Base-by-base conservation (phyloP, 2,113 vertebrate species). In the Anhinga rufa region DNA sequence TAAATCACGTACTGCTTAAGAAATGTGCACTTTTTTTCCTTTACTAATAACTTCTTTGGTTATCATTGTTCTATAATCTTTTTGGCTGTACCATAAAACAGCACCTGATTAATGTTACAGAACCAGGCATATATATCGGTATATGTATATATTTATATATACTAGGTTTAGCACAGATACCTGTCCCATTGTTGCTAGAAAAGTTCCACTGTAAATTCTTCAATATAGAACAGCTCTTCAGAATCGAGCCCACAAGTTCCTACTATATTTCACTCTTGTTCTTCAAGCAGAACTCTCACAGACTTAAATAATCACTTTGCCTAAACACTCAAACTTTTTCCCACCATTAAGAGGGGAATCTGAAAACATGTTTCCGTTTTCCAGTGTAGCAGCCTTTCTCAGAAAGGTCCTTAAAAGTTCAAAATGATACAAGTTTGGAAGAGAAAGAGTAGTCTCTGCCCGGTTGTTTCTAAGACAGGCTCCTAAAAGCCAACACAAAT, bases 31-130 rank as follows among this genome's bases (percentile, higher is more conserved):
- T 95, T 97, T 97, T 94, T 95, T 93, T 86, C 70, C 86, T 96
- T 97, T 92, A 94, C 13, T 36, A 91, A 2, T 77, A 85, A 79
- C 71, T 76, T 97, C 95, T 97, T 97, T 97, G 96, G 96, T 97
- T 89, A 79, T 65, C 0, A 0, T 88, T 90, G 61, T 77, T 96
- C 79, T 83, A 7, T 14, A 75, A 68, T 80, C 81, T 86, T 95
- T 83, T 90, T 96, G 93, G 87, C 90, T 60, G 88, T 66, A 80
- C 94, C 96, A 85, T 69, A 92, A 91, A 95, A 64, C 93, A 94
- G 87, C 95, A 97, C 94, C 95, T 42, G 10, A 82, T 91, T 86
- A 70, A 91, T 46, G 32, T 94, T 93, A 95, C 83, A 90, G 91
- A 96, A 80, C 87, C 94, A 87, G 92, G 95, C 82, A 69, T 96